Base-by-base conservation (phyloP, 2,888 invertebrate species). In the Drosophila austrosaltans region DNA sequence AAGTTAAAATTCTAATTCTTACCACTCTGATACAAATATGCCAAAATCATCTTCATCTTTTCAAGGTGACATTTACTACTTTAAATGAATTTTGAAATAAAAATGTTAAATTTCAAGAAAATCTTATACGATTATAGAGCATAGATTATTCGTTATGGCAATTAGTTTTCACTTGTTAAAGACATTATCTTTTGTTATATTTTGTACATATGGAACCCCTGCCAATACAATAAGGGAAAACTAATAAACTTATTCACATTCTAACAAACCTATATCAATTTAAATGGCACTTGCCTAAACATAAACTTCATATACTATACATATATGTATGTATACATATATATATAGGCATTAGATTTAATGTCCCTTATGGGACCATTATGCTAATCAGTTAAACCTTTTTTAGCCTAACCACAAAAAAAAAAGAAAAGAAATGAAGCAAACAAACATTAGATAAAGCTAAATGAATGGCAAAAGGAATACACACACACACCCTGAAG, bases 311-410 rank as follows among this genome's bases (percentile, higher is more conserved):
- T 61, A 42, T 32, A 68, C 16, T 16, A 16, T 16, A 16, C 16
- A 16, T 16, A 16, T 16, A 16, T 16, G 16, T 16, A 16, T 60
- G 68, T 39, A 75, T 48, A 61, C 68, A n/a, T n/a, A n/a, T n/a
- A n/a, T n/a, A n/a, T n/a, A n/a, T n/a, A 64, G 48, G 75, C 74
- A 74, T 75, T 75, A 64, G 57, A 69, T 58, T 64, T 65, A 53
- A 36, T 71, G 58, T 61, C 61, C 74, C 74, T 53, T 66, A 58
- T 60, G 67, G 44, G 20, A 61, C 54, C 76, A 70, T 74, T 74
- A 75, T 76, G 76, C 69, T 75, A 70, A 75, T 75, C 75, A 70
- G 76, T 63, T 70, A 76, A 76, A 59, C 75, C 76, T 60, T 72
- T 72, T 71, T 42, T 48, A 22, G 44, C 32, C 12, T 12, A 58